These are phyloP conservation scores for Trachelus iudaicus DNA, from an alignment of 2,888 invertebrate species.

Conservation along the genomic window DNA sequence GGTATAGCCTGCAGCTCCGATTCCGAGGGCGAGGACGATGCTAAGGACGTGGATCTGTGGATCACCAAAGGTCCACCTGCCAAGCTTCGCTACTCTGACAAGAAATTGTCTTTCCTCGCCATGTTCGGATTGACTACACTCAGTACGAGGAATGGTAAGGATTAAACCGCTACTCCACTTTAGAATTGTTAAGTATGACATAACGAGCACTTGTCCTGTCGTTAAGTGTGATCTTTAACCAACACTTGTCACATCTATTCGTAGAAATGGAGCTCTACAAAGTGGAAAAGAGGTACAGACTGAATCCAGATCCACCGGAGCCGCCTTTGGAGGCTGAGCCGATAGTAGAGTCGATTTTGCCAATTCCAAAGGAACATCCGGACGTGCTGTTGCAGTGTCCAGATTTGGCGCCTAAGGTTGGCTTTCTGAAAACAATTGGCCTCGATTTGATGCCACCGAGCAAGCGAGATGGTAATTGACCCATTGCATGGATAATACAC, in stretches of 20 bases:
- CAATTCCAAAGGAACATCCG: constrained; percentile 68
- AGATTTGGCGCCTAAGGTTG: constrained; percentile 70
- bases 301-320: constrained; percentile 69
- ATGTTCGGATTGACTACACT: constrained; percentile 74
- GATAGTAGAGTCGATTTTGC: constrained; percentile 64
- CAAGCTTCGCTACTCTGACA: constrained; percentile 67
- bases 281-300: constrained; percentile 70
- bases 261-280: constrained; percentile 72
- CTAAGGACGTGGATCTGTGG: constrained; percentile 68
- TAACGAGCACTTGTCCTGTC: background rate
- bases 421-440: constrained; percentile 71
- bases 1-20: constrained; percentile 66
- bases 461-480: constrained; percentile 70
- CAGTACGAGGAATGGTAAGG: constrained; percentile 72
- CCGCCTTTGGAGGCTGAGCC: constrained; percentile 60
- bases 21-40: constrained; percentile 67
- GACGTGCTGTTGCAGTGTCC: constrained; percentile 65
- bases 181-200: background rate
- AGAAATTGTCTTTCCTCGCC: constrained; percentile 73
- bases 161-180: background rate
- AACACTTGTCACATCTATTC: background rate
- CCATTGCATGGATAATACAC: background rate
- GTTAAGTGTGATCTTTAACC: background rate
- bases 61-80: constrained; percentile 70
- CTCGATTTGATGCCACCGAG: constrained; percentile 69